phyloP scores from a whole-genome alignment of 2,888 invertebrate genomes.

The Hedychridium roseum region DNA sequence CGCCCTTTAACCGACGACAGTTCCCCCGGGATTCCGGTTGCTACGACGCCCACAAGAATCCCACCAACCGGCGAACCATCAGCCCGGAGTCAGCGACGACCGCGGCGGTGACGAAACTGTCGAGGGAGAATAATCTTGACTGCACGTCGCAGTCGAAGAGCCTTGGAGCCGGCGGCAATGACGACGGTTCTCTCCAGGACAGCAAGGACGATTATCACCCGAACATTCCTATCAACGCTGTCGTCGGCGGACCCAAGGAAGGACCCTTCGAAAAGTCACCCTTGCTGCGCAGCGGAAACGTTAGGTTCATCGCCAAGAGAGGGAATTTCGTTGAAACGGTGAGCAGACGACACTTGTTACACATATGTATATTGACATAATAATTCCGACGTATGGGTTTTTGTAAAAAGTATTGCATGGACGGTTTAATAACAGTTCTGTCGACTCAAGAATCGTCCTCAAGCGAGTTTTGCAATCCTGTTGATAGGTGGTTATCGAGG shows the following conservation, averaged over 20 bases:
- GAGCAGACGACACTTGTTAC: too few relatives aligned
- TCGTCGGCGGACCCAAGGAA: slow-evolving; percentile 37
- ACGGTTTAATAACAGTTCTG: too few relatives aligned
- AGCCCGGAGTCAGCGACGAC: slow-evolving; percentile 53
- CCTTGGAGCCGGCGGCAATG: slow-evolving; percentile 18
- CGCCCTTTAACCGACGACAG: slow-evolving; percentile 81
- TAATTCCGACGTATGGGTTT: too few relatives aligned
- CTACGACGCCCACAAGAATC: slow-evolving; percentile 70
- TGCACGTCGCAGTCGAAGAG: slow-evolving; percentile 38
- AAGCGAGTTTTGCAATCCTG: too few relatives aligned
- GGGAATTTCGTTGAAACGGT: slow-evolving; percentile 56
- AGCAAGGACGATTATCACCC: slow-evolving; percentile 55
- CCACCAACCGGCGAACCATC: slow-evolving; percentile 47
- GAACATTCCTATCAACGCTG: slow-evolving; percentile 49
- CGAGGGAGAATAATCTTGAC: slow-evolving; percentile 63
- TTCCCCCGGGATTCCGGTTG: slow-evolving; percentile 86
- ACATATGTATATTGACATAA: too few relatives aligned
- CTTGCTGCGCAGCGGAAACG: slow-evolving; percentile 49
- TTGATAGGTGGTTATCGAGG: slow-evolving; percentile 71
- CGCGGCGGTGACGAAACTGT: slow-evolving; percentile 40
- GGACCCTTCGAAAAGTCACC: slow-evolving; percentile 51
- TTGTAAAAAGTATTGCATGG: too few relatives aligned
- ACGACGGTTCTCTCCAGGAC: slow-evolving; percentile 34
- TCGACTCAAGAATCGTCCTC: too few relatives aligned
- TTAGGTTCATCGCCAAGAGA: slow-evolving; percentile 55